These are phyloP conservation scores for Mercenaria mercenaria DNA, from an alignment of 1,140 invertebrate genomes.

Conservation along the genomic window DNA sequence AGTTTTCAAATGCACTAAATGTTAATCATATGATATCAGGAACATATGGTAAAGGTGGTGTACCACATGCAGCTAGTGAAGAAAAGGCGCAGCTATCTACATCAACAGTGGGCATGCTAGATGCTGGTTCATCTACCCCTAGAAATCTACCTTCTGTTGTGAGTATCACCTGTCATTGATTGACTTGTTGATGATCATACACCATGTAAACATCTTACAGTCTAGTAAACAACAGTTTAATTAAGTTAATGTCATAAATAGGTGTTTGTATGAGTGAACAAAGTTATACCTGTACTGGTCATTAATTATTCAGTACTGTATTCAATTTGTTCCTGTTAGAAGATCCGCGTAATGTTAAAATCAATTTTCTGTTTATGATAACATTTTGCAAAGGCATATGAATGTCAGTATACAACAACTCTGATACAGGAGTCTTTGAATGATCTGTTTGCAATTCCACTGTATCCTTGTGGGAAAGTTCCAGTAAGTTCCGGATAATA, in stretches of 20 bases:
- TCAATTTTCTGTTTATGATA: not conserved
- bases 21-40: too few relatives aligned
- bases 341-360: not conserved
- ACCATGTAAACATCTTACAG: not conserved
- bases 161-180: too few relatives aligned
- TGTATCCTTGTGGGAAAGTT: too few relatives aligned
- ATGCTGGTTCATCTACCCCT: constrained; percentile 76
- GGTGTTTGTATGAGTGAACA: not conserved
- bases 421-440: too few relatives aligned
- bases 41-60: constrained; percentile 84
- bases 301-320: not conserved
- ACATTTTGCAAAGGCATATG: too few relatives aligned
- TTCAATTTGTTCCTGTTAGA: not conserved
- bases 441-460: too few relatives aligned
- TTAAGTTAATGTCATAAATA: not conserved
- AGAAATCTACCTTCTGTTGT: constrained; percentile 78
- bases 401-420: too few relatives aligned
- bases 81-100: constrained; percentile 78
- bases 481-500: too few relatives aligned
- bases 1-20: too few relatives aligned
- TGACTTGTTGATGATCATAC: too few relatives aligned
- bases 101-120: constrained; percentile 82
- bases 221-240: not conserved
- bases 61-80: constrained; percentile 81
- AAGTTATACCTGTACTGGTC: not conserved